Evolutionary conservation across 2,113 vertebrate species (phyloP).

Genomic region (Accipiter cooperii): DNA sequence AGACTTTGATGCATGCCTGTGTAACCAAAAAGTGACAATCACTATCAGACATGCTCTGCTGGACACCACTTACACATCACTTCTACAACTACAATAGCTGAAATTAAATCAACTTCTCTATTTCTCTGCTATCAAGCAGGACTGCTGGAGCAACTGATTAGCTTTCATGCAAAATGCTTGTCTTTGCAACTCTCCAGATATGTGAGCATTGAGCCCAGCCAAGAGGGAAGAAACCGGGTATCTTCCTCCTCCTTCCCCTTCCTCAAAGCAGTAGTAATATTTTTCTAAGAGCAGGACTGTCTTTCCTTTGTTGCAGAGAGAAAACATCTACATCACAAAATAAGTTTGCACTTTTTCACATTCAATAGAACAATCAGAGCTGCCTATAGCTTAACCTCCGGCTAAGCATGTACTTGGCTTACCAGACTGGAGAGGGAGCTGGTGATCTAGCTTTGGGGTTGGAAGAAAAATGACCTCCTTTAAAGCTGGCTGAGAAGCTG

Average conservation of each 20-base stretch:
- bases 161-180: not conserved
- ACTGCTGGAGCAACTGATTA: not conserved
- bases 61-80: not conserved
- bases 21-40: constrained; percentile 8
- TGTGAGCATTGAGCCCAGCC: not conserved
- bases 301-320: not conserved
- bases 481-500: constrained; percentile 74
- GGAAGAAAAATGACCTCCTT: constrained; percentile 75
- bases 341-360: not conserved
- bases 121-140: not conserved
- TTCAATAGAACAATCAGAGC: not conserved
- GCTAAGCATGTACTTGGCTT: constrained; percentile 8
- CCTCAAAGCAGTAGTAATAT: not conserved
- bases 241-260: not conserved
- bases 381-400: not conserved
- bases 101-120: not conserved
- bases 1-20: constrained; percentile 71
- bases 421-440: constrained; percentile 85
- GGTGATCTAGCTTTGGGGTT: constrained; percentile 75
- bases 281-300: not conserved
- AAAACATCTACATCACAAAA: not conserved
- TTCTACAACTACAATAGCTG: not conserved
- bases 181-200: not conserved
- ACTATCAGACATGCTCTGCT: not conserved
- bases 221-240: not conserved